Evolutionary conservation across 2,797 vertebrate genomes (phyloP), one percentile per base, ranked within the genome.

Genomic region (Acipenser ruthenus): DNA sequence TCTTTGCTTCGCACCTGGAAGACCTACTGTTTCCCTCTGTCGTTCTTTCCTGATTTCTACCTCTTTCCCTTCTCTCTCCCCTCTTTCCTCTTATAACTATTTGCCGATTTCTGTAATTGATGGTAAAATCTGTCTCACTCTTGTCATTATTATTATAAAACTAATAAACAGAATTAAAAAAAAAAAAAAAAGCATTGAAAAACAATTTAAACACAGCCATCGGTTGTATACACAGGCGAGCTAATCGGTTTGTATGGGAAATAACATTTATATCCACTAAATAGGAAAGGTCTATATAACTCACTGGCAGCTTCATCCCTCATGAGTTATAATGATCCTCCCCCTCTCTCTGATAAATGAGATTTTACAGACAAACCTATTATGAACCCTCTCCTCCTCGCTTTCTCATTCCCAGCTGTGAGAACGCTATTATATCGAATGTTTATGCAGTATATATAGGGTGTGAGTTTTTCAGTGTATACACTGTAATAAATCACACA

Each of bases 281-380:
- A 65, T 37, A 55, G 37, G 52, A 65, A 65, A 56, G 64, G 65
- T 59, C 65, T 49, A 23, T 56, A 66, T 66, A 55, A 66, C 65
- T 66, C 65, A 66, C 37, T 8, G 37, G 13, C 53, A 52, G 37
- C 37, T 47, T 9, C 52, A 13, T 53, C 53, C 52, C 23, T 55
- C 7, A 7, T 13, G 53, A 53, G 13, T 48, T 60, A 50, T 53
- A 10, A 48, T 62, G 47, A 60, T 49, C 60, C 50, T 56, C 15
- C 47, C 47, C 64, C 49, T 55, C 50, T 63, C 37, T n/a, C 12
- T 18, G 56, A 69, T 52, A 52, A 69, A 60, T 59, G 49, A 69
- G 18, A 18, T 50, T 63, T 18, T 53, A 55, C 7, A 60, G 56
- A 52, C 67, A 63, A 60, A 50, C 58, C 52, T 47, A n/a, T 15